These are phyloP conservation scores for Hyphantria cunea DNA, from an alignment of 1,140 invertebrate genomes.

Conservation along the genomic window DNA sequence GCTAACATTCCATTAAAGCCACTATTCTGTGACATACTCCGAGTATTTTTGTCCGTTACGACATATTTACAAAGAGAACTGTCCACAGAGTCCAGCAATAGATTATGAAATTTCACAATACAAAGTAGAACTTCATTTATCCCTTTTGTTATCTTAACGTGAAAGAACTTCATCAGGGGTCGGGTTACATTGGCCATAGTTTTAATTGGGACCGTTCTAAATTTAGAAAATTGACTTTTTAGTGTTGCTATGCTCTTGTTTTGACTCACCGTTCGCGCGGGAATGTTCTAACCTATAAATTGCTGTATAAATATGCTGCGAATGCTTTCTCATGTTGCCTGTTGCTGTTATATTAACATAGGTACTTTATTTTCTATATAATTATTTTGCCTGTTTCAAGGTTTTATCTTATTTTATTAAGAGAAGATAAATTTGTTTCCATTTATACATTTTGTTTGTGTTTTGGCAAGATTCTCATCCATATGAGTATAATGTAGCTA, in stretches of 20 bases:
- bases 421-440: too few species aligned
- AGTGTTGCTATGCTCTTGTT: conserved; percentile 35
- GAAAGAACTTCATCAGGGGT: conserved; percentile 25
- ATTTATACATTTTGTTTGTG: too few species aligned
- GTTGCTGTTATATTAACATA: too few species aligned
- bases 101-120: too few species aligned
- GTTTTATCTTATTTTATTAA: too few species aligned
- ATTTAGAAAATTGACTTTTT: conserved; percentile 49
- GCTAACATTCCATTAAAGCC: too few species aligned
- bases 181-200: conserved; percentile 37
- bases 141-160: conserved; percentile 12
- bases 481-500: too few species aligned
- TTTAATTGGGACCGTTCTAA: conserved; percentile 53
- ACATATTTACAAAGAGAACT: conserved; percentile 5
- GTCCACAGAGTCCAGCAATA: too few species aligned
- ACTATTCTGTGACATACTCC: too few species aligned
- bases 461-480: too few species aligned
- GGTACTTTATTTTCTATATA: too few species aligned
- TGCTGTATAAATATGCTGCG: conserved; percentile 11
- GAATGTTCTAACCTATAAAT: conserved; percentile 24
- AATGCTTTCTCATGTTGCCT: not conserved
- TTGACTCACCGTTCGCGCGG: conserved; percentile 17
- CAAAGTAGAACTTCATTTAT: conserved; percentile 7
- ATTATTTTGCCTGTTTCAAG: too few species aligned
- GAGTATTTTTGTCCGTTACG: conserved; percentile 10